phyloP scores from a whole-genome alignment of 2,113 vertebrate genomes.

The Neolamprologus falcicula region DNA sequence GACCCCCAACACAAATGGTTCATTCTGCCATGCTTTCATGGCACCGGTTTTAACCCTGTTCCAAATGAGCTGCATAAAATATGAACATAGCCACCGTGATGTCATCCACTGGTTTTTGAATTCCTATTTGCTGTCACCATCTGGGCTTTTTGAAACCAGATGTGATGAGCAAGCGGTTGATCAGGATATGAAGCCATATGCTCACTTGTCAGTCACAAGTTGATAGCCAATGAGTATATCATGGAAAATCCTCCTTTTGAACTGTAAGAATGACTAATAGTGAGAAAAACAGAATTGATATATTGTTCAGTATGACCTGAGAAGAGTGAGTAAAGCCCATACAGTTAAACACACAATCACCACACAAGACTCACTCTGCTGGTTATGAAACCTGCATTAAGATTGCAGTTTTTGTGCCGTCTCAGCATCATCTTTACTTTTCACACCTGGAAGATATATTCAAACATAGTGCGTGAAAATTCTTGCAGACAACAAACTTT shows the following conservation, averaged over 20 bases:
- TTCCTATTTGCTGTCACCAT: neutral
- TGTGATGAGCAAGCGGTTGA: neutral
- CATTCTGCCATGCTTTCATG: fast-evolving
- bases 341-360: neutral
- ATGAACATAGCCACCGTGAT: neutral
- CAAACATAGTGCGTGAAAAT: fast-evolving
- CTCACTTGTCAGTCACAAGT: neutral
- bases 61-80: neutral
- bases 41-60: neutral
- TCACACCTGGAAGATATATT: neutral
- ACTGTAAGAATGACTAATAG: neutral
- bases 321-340: neutral
- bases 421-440: neutral
- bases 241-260: neutral
- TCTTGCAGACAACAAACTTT: neutral
- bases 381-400: neutral
- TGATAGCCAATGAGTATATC: neutral
- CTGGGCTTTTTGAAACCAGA: neutral
- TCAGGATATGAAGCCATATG: neutral
- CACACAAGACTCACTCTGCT: neutral
- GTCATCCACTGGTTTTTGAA: neutral
- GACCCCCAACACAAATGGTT: neutral
- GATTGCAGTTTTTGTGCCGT: neutral
- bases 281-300: neutral
- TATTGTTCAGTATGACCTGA: neutral